Evolutionary conservation across 2,113 vertebrate genomes (phyloP), one percentile per base, ranked within the genome.

Genomic region (Electrona antarctica): DNA sequence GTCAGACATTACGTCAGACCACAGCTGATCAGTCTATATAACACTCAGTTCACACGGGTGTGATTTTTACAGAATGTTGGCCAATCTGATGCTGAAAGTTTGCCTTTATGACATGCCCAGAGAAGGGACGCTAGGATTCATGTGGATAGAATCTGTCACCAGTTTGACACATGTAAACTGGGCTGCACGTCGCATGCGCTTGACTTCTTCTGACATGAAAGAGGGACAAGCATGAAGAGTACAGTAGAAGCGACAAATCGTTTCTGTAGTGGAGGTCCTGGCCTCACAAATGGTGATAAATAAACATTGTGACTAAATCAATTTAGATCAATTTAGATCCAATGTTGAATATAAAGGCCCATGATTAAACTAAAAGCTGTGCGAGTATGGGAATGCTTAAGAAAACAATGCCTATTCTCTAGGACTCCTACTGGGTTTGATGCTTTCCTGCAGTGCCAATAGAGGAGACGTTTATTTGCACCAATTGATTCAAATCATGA

Each of bases 321-420:
- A 7, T 56, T 13, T 56, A 13, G 10, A 56, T 3, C 11, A 13
- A 15, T 56, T 11, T 3, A 61, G 3, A 47, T 14, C 7, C 60
- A 14, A 45, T 41, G 11, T 47, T 46, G 60, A 14, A 7, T 4
- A 14, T 13, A 7, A 7, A 12, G 46, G 9, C 6, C 33, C 8
- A 13, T 7, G 12, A 46, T 15, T 15, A 8, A 63, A 48, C 33
- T 9, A 14, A 49, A 14, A 63, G 29, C 63, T 28, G 8, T 8
- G 21, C 11, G 15, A 33, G n/a, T 50, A 13, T 50, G 63, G 61
- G 14, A 15, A 49, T 50, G 33, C n/a, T 21, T n/a, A 64, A 15
- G 61, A 21, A 49, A 64, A 64, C 61, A 64, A 64, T 64, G 46
- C 46, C 15, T 64, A 14, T 8, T 64, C 47, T 64, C 15, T 14